These are phyloP conservation scores for Nephrotoma flavescens DNA, from an alignment of 2,888 invertebrate genomes.

Conservation along the genomic window DNA sequence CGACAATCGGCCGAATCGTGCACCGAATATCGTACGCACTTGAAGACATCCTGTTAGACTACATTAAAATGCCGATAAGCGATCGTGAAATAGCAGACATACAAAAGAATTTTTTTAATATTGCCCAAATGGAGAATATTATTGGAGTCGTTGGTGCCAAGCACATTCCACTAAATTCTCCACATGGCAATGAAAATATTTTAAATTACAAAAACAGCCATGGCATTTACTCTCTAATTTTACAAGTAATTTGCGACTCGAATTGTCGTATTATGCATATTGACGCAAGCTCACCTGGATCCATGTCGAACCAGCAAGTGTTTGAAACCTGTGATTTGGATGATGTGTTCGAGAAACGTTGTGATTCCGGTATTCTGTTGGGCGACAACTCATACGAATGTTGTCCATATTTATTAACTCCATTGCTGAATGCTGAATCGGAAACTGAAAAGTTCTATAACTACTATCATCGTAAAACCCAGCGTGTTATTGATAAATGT, in stretches of 20 bases:
- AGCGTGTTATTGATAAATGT: not conserved
- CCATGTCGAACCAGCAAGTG: not conserved
- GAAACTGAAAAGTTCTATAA: not conserved
- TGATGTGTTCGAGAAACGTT: not conserved
- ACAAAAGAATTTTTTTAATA: conserved; percentile 1
- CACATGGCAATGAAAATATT: not conserved
- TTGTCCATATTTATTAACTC: not conserved
- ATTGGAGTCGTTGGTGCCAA: not conserved
- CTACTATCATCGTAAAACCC: not conserved
- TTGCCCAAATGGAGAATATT: not conserved
- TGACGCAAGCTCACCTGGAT: not conserved
- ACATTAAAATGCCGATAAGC: not conserved
- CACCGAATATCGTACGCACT: not conserved
- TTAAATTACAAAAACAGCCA: not conserved
- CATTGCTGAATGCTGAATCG: not conserved
- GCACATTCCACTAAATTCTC: not conserved
- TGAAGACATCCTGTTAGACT: not conserved
- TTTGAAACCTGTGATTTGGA: not conserved
- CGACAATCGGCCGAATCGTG: not conserved
- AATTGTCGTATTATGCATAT: not conserved
- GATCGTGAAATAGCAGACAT: not conserved
- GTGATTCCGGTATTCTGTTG: not conserved
- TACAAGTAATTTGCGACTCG: not conserved
- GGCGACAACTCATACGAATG: not conserved
- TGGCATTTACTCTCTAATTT: not conserved